Percentiles rank a stretch among this genome's conserved stretches.
phyloP scores from a whole-genome alignment of 2,888 invertebrate species.

The Ferdinandea cuprea region DNA sequence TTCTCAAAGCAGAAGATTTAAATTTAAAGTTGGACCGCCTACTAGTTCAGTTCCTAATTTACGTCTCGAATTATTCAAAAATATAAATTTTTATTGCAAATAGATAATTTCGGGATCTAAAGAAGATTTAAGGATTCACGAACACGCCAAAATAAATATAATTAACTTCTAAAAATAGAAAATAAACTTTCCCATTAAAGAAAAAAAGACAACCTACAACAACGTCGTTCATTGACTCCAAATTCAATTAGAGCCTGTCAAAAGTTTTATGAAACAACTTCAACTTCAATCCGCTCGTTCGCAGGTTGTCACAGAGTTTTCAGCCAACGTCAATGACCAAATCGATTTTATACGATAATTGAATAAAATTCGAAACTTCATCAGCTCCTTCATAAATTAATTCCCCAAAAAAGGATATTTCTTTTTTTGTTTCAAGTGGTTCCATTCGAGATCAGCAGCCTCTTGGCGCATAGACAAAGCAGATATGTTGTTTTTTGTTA shows the following conservation, averaged over 20 bases:
- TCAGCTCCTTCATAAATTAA: slow-evolving; percentile 57
- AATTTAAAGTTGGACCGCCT: too few species aligned
- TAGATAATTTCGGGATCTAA: too few species aligned
- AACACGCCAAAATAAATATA: too few species aligned
- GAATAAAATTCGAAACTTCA: slow-evolving; percentile 63
- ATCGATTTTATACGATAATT: slow-evolving; percentile 60
- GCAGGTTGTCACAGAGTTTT: slow-evolving; percentile 27
- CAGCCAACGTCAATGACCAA: not conserved
- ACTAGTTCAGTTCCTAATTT: too few species aligned
- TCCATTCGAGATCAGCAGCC: slow-evolving; percentile 2
- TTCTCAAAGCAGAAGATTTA: too few species aligned
- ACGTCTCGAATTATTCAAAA: too few species aligned
- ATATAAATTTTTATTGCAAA: too few species aligned
- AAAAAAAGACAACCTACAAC: not conserved
- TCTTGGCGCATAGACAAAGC: slow-evolving; percentile 48
- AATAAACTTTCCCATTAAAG: not conserved
- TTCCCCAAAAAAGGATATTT: slow-evolving; percentile 34
- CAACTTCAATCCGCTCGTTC: not conserved
- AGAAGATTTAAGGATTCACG: too few species aligned
- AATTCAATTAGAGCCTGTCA: slow-evolving; percentile 56
- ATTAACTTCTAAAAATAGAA: too few species aligned
- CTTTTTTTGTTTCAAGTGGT: slow-evolving; percentile 28
- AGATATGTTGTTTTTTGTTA: slow-evolving; percentile 23
- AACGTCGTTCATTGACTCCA: slow-evolving; percentile 28
- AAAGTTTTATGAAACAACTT: slow-evolving; percentile 25